phyloP scores from a whole-genome alignment of 2,797 vertebrate genomes.

The Pseudopleuronectes americanus region DNA sequence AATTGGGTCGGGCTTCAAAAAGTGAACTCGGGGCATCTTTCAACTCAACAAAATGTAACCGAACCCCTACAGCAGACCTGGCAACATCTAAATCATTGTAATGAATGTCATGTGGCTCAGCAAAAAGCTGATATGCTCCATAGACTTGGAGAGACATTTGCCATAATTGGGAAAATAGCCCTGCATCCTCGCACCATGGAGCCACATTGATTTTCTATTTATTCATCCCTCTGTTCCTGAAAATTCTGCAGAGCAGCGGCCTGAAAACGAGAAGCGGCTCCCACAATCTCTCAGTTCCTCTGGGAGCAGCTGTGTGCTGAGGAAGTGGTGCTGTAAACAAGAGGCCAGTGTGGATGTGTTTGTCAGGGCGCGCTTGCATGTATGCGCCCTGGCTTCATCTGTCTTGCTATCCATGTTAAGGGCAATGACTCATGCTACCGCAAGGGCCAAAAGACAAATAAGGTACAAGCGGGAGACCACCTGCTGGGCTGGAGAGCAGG shows the following conservation, averaged over 20 bases:
- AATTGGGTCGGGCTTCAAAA: neutral
- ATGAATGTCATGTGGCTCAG: slow-evolving; percentile 44
- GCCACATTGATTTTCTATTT: slow-evolving; percentile 68
- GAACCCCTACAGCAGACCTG: neutral
- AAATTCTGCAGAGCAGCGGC: slow-evolving; percentile 26
- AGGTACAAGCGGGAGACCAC: slow-evolving; percentile 59
- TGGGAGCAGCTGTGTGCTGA: slow-evolving; percentile 53
- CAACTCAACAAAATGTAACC: neutral
- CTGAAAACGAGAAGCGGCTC: slow-evolving; percentile 39
- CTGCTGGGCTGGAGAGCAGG: slow-evolving; percentile 59
- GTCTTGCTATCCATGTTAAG: slow-evolving; percentile 55
- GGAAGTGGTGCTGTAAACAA: slow-evolving; percentile 34
- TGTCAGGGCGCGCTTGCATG: slow-evolving; percentile 16
- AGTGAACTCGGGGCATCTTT: neutral
- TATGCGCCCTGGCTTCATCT: slow-evolving; percentile 38
- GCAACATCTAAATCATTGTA: slow-evolving; percentile 31
- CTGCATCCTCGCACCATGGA: slow-evolving; percentile 53
- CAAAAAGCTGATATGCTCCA: slow-evolving; percentile 38
- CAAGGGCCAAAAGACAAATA: slow-evolving; percentile 57
- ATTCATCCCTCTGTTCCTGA: slow-evolving; percentile 57
- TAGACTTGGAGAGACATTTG: slow-evolving; percentile 39
- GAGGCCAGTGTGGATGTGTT: slow-evolving; percentile 20
- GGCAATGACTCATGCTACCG: slow-evolving; percentile 60
- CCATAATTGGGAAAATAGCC: slow-evolving; percentile 67
- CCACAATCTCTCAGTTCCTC: slow-evolving; percentile 44